Evolutionary conservation across 2,113 vertebrate genomes (phyloP).

Genomic region (Charadrius vociferus): DNA sequence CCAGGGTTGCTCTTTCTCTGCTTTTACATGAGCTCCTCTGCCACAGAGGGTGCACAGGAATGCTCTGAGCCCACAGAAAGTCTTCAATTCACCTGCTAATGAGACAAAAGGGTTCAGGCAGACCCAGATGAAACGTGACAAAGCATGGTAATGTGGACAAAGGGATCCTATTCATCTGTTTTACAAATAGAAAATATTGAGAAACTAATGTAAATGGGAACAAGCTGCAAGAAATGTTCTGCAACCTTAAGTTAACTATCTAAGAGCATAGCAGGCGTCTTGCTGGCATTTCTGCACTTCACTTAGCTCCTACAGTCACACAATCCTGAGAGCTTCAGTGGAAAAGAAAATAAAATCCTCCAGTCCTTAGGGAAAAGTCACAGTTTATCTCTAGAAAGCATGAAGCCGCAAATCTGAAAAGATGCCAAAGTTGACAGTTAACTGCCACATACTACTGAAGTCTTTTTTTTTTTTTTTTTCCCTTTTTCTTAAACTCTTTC

Average conservation of each 20-base stretch:
- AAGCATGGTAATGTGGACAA: neutral
- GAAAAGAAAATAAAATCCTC: conserved; percentile 60
- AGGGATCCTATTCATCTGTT: neutral
- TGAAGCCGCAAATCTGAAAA: conserved; percentile 65
- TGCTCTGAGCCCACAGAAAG: neutral
- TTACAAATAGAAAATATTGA: neutral
- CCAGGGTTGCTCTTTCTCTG: neutral
- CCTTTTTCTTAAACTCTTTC: conserved; percentile 16
- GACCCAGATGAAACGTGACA: neutral
- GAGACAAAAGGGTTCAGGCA: neutral
- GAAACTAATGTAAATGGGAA: neutral
- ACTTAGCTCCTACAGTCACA: conserved; percentile 17
- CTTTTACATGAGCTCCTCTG: neutral
- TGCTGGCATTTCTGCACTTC: conserved; percentile 1
- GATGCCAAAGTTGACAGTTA: conserved; percentile 66
- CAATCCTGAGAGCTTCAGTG: conserved; percentile 12
- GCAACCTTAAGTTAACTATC: conserved; percentile 3
- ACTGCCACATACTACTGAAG: conserved; percentile 12
- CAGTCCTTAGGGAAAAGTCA: conserved; percentile 64
- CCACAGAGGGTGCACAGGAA: neutral
- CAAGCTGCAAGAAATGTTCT: neutral
- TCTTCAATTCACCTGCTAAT: neutral
- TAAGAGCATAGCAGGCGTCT: neutral
- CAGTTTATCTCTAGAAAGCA: conserved; percentile 73
- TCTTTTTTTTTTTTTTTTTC: neutral